Base-by-base conservation (phyloP, 30 jellyfish, hydroid and myxozoan genomes). In the Hydra vulgaris region DNA sequence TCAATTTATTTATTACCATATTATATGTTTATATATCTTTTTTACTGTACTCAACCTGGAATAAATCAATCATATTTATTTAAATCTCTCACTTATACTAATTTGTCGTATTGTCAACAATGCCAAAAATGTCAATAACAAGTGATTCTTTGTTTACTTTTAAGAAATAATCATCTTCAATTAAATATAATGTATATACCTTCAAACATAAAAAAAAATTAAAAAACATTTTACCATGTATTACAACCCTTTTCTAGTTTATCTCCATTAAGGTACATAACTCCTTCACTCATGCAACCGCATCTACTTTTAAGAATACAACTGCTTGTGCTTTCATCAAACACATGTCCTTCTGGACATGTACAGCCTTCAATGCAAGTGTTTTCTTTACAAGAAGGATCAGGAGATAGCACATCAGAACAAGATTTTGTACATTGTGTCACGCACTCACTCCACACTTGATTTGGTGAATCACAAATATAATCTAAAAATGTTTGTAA, bases 341-440 rank as follows among this genome's bases (percentile, higher is more conserved):
- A 12, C 18, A 80, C 87, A 82, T 66, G 27, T 21, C 87, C 87
- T 24, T 69, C 66, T 21, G 87, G 87, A 70, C 87, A 80, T 21
- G 27, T 21, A 53, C 87, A 80, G 22, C 87, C 87, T 66, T 80
- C 87, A 1, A 80, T 40, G 27, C 87, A 80, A 19, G 75, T 68
- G 21, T n/a, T 53, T 26, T 80, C 87, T 25, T 80, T 66, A 70
- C 87, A 80, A 25, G 21, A 23, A 12, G 87, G 72, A 70, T 80
- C 54, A 0, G 87, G 87, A 16, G 87, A 22, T 18, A 66, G 71
- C 18, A 80, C 87, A 53, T 80, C 87, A 25, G 87, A 80, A 3
- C 87, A 80, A 61, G 84, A 7, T 19, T 69, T 55, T 8, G 70
- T 70, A 27, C 87, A 80, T 80, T n/a, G 16, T 67, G 87, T 61